Evolutionary conservation across 2,888 invertebrate genomes (phyloP), one percentile per base, ranked within the genome.

Genomic region (Platypus cylindrus): DNA sequence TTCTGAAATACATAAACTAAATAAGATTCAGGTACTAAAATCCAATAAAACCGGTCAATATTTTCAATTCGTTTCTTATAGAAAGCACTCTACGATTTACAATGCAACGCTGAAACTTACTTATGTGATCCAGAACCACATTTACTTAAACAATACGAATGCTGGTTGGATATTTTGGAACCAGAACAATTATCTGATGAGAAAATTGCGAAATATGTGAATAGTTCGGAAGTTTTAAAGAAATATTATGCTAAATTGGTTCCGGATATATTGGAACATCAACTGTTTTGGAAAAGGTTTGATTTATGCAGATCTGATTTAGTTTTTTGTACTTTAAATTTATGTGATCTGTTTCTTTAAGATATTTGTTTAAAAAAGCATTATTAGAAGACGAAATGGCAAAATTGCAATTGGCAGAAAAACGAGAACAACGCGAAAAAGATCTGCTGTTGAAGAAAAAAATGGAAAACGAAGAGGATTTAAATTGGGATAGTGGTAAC

Each of bases 291-390:
- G 86, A 75, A 80, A 54, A 68, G 84, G 73, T 73, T 33, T 43
- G 14, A 14, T 24, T 16, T 26, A 22, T 4, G 8, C 18, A 23
- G 14, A 14, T 11, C 26, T 14, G 11, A 8, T 5, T 11, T 26
- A 5, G n/a, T 26, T 8, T 26, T 8, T 26, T n/a, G n/a, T 17
- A n/a, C 5, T 12, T 11, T 30, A 16, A 29, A 11, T 7, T 30
- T 13, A n/a, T n/a, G n/a, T n/a, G n/a, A 20, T 20, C 7, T 20
- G 5, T 17, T 14, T 30, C 34, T 38, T 44, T 3, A 33, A 50
- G 49, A 45, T 87, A 85, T 58, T 68, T 84, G 51, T 87, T 83
- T 64, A 78, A 80, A 53, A 77, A 83, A 52, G 80, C 83, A n/a
- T 61, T 82, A 29, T 61, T 84, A 2, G 76, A 82, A 51, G 75